phyloP scores from a whole-genome alignment of 2,113 vertebrate species.

The Mystacornis crossleyi region DNA sequence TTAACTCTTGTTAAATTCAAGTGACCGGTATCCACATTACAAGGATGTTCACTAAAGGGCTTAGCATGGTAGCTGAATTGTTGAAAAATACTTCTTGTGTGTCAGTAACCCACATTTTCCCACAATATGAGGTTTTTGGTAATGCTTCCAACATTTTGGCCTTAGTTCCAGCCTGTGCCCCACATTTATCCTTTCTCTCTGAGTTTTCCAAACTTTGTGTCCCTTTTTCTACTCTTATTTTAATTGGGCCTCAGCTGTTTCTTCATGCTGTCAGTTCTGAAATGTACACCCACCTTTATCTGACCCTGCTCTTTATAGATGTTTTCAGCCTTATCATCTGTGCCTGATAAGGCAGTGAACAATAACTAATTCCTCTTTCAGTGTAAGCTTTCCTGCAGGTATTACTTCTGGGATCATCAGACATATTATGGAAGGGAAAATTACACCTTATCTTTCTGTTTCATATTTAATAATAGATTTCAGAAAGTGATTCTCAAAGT shows the following conservation, averaged over 20 bases:
- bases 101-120: background rate
- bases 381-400: background rate
- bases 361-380: constrained; percentile 39
- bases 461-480: constrained; percentile 24
- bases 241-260: constrained; percentile 30
- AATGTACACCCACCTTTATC: constrained; percentile 36
- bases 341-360: background rate
- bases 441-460: background rate
- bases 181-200: background rate
- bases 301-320: background rate
- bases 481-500: background rate
- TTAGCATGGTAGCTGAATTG: background rate
- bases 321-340: background rate
- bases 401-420: constrained; percentile 12
- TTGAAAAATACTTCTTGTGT: background rate
- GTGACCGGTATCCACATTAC: background rate
- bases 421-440: background rate
- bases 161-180: background rate
- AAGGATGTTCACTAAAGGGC: background rate
- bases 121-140: background rate
- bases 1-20: background rate
- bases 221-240: background rate
- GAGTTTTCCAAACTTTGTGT: background rate
- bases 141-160: background rate
- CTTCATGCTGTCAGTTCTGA: constrained; percentile 35